Evolutionary conservation across 30 jellyfish, hydroid and myxozoan species (phyloP).

Genomic region (Chironex yamaguchii): DNA sequence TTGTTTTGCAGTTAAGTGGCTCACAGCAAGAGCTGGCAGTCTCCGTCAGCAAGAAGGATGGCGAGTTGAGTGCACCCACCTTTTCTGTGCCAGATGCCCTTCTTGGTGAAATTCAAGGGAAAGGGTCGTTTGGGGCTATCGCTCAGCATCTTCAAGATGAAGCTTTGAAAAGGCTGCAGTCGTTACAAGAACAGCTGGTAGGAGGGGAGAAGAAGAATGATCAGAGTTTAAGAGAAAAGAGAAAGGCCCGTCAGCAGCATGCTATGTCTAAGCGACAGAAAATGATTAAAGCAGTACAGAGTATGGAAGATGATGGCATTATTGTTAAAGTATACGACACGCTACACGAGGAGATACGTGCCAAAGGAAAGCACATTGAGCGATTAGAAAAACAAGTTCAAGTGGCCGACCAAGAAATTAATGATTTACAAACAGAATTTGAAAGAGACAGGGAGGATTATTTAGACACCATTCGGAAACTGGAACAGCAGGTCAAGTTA

Average conservation of each 20-base stretch:
- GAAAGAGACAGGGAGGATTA: slow-evolving; percentile 95
- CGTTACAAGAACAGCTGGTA: slow-evolving; percentile 92
- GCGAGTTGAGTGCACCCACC: slow-evolving; percentile 60
- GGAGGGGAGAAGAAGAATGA: slow-evolving; percentile 90
- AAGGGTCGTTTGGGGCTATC: slow-evolving; percentile 55
- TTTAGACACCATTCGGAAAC: slow-evolving; percentile 87
- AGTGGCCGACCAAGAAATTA: slow-evolving; percentile 80
- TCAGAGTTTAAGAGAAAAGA: slow-evolving; percentile 82
- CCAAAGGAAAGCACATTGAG: slow-evolving; percentile 73
- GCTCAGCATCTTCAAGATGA: slow-evolving; percentile 97
- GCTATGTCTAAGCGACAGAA: slow-evolving; percentile 89
- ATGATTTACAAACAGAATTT: slow-evolving; percentile 92
- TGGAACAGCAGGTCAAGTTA: slow-evolving; percentile 86
- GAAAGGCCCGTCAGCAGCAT: slow-evolving; percentile 86
- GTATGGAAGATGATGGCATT: slow-evolving; percentile 98
- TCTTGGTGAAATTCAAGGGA: not conserved
- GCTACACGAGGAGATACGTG: slow-evolving; percentile 91
- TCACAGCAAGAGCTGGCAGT: slow-evolving; percentile 80
- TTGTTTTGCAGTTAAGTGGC: slow-evolving; percentile 69
- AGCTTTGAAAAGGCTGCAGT: slow-evolving; percentile 83
- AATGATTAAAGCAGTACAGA: slow-evolving; percentile 85
- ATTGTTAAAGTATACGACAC: slow-evolving; percentile 97
- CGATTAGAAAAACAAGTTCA: slow-evolving; percentile 66
- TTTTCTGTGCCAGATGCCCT: slow-evolving; percentile 57
- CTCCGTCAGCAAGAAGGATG: slow-evolving; percentile 75